Conservation (phyloP, 2,113 vertebrate genomes). For the Melanerpes aurifrons region DNA sequence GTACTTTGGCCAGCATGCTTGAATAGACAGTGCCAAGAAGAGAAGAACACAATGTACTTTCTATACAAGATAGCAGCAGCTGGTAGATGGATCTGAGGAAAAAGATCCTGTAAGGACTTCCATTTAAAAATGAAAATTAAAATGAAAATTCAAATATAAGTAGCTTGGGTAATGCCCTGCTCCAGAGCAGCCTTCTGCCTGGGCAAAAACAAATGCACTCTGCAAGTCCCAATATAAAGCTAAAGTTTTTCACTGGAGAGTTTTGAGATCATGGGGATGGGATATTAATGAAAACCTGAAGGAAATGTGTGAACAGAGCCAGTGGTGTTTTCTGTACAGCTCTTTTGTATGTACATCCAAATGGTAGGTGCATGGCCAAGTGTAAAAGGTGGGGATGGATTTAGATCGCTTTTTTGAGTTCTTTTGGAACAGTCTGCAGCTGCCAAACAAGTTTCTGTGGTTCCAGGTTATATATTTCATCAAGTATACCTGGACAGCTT, state of each 20-base stretch:
- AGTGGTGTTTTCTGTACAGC: not conserved
- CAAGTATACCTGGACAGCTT: not conserved
- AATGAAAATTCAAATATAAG: not conserved
- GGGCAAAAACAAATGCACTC: not conserved
- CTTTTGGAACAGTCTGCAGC: not conserved
- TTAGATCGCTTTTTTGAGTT: not conserved
- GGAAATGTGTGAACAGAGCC: not conserved
- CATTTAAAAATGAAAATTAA: not conserved
- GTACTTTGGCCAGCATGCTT: not conserved
- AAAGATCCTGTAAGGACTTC: not conserved
- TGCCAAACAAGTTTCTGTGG: not conserved
- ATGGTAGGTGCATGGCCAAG: not conserved
- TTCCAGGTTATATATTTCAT: not conserved
- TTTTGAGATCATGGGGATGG: not conserved
- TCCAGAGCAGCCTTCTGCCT: not conserved
- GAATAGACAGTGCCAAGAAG: not conserved
- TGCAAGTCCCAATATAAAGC: not conserved
- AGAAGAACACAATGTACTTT: not conserved
- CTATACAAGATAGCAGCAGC: not conserved
- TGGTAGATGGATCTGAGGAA: not conserved
- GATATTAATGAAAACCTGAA: not conserved
- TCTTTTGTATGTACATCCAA: not conserved
- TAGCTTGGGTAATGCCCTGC: not conserved
- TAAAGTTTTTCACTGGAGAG: not conserved
- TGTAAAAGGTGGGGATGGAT: not conserved